phyloP scores from a whole-genome alignment of 1,140 invertebrate genomes.

The Lamellibrachia luymesi region DNA sequence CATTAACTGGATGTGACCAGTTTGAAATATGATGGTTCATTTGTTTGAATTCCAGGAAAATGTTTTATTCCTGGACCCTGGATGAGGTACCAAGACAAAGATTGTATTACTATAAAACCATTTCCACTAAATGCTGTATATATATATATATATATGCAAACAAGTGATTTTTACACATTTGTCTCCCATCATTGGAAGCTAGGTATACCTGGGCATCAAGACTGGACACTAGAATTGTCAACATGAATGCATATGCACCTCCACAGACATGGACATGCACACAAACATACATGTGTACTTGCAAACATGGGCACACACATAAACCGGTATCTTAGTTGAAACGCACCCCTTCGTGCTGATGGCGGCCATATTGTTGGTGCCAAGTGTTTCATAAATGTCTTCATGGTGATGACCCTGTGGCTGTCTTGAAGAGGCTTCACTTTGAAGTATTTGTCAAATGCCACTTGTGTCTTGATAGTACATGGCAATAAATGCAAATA shows the following conservation, averaged over 20 bases:
- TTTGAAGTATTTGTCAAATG: conserved; percentile 91
- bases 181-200: too few relatives aligned
- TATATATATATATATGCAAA: too few relatives aligned
- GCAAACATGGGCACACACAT: background rate
- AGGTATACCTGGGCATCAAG: too few relatives aligned
- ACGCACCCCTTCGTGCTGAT: conserved; percentile 66
- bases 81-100: too few relatives aligned
- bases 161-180: too few relatives aligned
- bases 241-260: background rate
- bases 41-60: too few relatives aligned
- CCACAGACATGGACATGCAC: too few relatives aligned
- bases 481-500: background rate
- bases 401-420: conserved; percentile 88
- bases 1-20: too few relatives aligned
- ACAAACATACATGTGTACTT: too few relatives aligned
- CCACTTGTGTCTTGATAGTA: conserved; percentile 72
- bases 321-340: background rate
- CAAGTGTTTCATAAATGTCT: conserved; percentile 82
- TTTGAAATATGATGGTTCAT: too few relatives aligned
- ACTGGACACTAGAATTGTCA: background rate
- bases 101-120: background rate
- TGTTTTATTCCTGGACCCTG: too few relatives aligned
- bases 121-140: background rate
- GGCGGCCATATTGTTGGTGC: conserved; percentile 82
- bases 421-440: conserved; percentile 73